phyloP scores from a whole-genome alignment of 2,888 invertebrate species.

The Neoaliturus tenellus region DNA sequence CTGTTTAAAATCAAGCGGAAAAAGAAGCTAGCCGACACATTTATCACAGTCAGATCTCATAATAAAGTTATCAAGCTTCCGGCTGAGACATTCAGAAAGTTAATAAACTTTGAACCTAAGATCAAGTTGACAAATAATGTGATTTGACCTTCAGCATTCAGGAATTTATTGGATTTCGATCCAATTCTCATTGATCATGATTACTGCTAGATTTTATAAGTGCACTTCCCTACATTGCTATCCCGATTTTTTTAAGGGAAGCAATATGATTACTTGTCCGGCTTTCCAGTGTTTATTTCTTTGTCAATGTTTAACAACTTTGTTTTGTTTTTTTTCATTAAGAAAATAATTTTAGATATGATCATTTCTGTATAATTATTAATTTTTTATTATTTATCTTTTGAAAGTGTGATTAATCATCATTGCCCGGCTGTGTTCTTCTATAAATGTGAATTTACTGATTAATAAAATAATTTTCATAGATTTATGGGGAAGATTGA shows the following conservation, averaged over 20 bases:
- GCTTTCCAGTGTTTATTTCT: too few relatives aligned
- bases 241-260: not conserved
- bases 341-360: too few relatives aligned
- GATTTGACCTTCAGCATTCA: not conserved
- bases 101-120: not conserved
- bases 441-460: too few relatives aligned
- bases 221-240: not conserved
- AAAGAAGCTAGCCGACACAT: not conserved
- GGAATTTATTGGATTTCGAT: not conserved
- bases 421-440: too few relatives aligned
- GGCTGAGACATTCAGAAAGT: not conserved
- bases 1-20: not conserved
- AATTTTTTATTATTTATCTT: too few relatives aligned
- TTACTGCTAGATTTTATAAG: slow-evolving; percentile 12
- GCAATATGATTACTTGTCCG: too few relatives aligned
- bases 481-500: too few relatives aligned
- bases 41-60: not conserved
- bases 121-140: not conserved
- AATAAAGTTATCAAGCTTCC: not conserved
- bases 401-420: too few relatives aligned
- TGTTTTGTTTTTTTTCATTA: too few relatives aligned
- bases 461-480: too few relatives aligned
- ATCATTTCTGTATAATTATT: too few relatives aligned
- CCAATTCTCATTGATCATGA: slow-evolving; percentile 17
- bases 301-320: too few relatives aligned